Percentiles rank a stretch among this genome's conserved stretches.
These are phyloP conservation scores for Coenobita brevimanus DNA, from an alignment of 1,140 invertebrate genomes.

Conservation along the genomic window DNA sequence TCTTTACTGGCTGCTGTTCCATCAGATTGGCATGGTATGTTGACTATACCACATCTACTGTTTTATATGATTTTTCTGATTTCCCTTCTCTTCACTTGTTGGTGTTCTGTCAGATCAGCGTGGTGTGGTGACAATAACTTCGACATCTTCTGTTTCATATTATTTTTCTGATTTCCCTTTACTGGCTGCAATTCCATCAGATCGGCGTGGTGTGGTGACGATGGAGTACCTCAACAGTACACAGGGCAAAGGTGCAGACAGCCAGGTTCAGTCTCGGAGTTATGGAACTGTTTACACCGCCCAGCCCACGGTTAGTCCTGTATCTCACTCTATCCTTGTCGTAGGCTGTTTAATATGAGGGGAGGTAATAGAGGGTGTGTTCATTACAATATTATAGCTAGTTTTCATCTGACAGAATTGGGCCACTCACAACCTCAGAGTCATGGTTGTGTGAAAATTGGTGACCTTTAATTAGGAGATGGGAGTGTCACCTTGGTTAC, in stretches of 20 bases:
- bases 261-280: conserved; percentile 41
- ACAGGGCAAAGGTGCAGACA: conserved; percentile 41
- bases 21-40: too few species aligned
- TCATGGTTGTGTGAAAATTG: too few species aligned
- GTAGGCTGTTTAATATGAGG: neutral
- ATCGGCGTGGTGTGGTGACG: conserved; percentile 64
- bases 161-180: neutral
- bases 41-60: neutral
- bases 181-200: too few species aligned
- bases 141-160: neutral
- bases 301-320: conserved; percentile 52
- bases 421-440: too few species aligned
- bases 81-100: neutral
- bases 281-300: conserved; percentile 63
- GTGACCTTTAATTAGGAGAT: too few species aligned
- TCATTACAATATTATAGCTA: too few species aligned
- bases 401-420: too few species aligned
- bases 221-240: conserved; percentile 49
- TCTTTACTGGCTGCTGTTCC: too few species aligned
- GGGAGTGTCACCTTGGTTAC: too few species aligned
- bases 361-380: neutral
- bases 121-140: too few species aligned
- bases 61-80: neutral
- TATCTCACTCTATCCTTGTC: too few species aligned
- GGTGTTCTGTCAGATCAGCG: too few species aligned